A percentile compares a stretch with the other conserved stretches of the same genome.
Evolutionary conservation across 2,888 invertebrate species (phyloP).

Genomic region (Linyphia triangularis): DNA sequence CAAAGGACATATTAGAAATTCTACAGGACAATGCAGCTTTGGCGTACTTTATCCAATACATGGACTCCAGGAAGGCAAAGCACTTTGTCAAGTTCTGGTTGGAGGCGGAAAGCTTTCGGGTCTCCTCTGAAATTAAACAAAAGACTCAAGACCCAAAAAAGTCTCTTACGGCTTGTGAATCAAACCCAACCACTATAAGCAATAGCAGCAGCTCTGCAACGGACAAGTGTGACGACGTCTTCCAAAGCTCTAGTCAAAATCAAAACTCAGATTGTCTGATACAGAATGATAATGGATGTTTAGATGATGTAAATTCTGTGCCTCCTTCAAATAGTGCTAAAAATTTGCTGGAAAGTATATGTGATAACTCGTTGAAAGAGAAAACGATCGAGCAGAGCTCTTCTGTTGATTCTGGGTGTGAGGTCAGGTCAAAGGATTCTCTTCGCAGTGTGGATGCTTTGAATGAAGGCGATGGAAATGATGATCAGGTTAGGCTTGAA

Average conservation of each 20-base stretch:
- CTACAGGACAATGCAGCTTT: conserved; percentile 89
- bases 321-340: conserved; percentile 31
- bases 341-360: background rate
- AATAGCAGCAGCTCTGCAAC: background rate
- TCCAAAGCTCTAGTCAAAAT: conserved; percentile 62
- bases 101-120: conserved; percentile 81
- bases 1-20: conserved; percentile 87
- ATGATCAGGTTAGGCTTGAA: background rate
- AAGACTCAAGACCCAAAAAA: conserved; percentile 1
- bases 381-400: conserved; percentile 38
- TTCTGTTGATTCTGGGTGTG: conserved; percentile 67
- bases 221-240: conserved; percentile 63
- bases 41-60: conserved; percentile 90
- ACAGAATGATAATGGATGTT: background rate
- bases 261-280: conserved; percentile 5
- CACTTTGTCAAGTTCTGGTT: conserved; percentile 81
- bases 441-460: conserved; percentile 1
- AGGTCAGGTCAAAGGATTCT: conserved; percentile 26
- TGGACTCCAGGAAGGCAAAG: conserved; percentile 85
- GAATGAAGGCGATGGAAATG: conserved; percentile 7
- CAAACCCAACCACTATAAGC: conserved; percentile 4
- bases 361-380: conserved; percentile 16
- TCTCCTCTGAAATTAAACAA: conserved; percentile 49
- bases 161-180: background rate
- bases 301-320: background rate